Conservation (phyloP, 2,113 vertebrate genomes). For the Tauraco erythrolophus region DNA sequence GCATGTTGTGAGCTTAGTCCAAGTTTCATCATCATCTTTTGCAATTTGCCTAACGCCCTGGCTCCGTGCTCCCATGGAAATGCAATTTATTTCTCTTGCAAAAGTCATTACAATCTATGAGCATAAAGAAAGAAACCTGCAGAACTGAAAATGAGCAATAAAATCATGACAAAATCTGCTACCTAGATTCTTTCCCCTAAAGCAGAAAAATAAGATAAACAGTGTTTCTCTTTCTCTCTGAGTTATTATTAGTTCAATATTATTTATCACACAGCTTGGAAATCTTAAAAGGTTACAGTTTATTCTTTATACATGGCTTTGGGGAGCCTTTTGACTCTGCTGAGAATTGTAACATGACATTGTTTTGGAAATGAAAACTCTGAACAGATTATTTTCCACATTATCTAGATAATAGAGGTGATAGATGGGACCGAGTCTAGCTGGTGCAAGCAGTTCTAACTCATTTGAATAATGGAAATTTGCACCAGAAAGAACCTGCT, state of each 20-base stretch:
- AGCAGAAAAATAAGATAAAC: conserved; percentile 67
- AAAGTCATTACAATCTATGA: conserved; percentile 60
- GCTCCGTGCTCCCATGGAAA: conserved; percentile 38
- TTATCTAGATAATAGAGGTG: conserved; percentile 37
- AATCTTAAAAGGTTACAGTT: conserved; percentile 64
- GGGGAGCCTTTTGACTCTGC: conserved; percentile 37
- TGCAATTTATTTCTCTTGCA: conserved; percentile 69
- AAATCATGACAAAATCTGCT: conserved; percentile 60
- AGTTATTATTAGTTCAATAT: conserved; percentile 64
- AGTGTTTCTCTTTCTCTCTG: conserved; percentile 16
- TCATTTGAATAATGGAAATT: conserved; percentile 46
- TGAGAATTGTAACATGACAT: conserved; percentile 40
- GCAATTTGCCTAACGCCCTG: conserved; percentile 48
- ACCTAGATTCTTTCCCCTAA: conserved; percentile 58
- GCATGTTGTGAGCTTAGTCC: conserved; percentile 39
- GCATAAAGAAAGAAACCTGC: conserved; percentile 58
- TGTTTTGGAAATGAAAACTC: conserved; percentile 52
- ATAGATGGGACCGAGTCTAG: conserved; percentile 32
- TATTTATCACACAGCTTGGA: conserved; percentile 60
- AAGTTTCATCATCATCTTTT: conserved; percentile 67
- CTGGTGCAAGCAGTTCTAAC: conserved; percentile 34
- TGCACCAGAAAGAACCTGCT: background rate
- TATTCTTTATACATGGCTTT: conserved; percentile 55
- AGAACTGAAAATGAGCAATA: conserved; percentile 71
- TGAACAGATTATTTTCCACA: conserved; percentile 29